Evolutionary conservation across 2,888 invertebrate species (phyloP), one percentile per base, ranked within the genome.

Genomic region (Alviniconcha strummeri): DNA sequence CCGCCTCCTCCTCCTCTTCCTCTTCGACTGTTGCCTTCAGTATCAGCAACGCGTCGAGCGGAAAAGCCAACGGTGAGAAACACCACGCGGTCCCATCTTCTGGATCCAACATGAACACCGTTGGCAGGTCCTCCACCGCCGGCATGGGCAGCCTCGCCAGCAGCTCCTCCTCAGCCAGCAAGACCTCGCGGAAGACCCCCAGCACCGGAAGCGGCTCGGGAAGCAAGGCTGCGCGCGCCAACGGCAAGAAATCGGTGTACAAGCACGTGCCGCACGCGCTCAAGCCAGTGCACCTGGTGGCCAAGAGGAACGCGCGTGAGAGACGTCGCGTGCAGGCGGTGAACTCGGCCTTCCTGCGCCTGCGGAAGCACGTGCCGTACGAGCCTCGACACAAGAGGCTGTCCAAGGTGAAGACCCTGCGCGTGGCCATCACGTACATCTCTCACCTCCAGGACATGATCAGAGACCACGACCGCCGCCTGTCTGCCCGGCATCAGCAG

Each of bases 371-470:
- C 87, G 95, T 96, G 72, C 95, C 96, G 6, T 93, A 95, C 84
- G 95, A 95, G 85, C 95, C 95, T 86, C 90, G 90, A 78, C 91
- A 92, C 85, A 93, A 93, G 86, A 89, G 93, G 19, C 88, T 96
- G 80, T 96, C 96, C 87, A 96, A 96, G 92, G 95, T 96, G 83
- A 95, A 95, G 91, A 96, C 95, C 3, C 92, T 96, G 77, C 94
- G 95, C 71, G 87, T 91, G 8, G 96, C 96, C 64, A 95, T 96
- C 84, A 95, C 95, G 88, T 96, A 96, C 92, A 96, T 96, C 86
- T 93, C 93, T 81, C 93, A 94, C 82, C 92, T 96, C 85, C 94
- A 95, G 88, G 91, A 94, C 76, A 91, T 95, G 88, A 91, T 92
- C n/a, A 81, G 89, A 7, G 88, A 89, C 17, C 89, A 91, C 84